phyloP scores from a whole-genome alignment of 1,140 invertebrate genomes.

The Aphelenchoides besseyi region DNA sequence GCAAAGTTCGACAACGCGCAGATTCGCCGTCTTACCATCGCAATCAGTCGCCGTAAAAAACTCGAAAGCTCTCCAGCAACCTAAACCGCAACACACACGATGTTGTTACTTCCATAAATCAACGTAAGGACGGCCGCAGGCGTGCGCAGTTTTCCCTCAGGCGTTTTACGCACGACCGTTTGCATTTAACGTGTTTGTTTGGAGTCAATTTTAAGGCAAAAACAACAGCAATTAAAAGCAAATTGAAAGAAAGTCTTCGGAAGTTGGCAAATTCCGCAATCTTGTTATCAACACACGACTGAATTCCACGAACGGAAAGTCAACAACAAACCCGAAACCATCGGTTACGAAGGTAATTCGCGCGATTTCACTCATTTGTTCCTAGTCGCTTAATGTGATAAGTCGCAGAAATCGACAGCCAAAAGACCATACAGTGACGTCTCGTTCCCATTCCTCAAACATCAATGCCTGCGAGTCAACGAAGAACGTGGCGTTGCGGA shows the following conservation, averaged over 20 bases:
- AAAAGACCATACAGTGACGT: neutral
- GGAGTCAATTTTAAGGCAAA: neutral
- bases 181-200: neutral
- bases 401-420: too few relatives aligned
- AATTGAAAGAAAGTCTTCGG: neutral
- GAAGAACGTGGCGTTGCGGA: neutral
- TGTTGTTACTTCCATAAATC: neutral
- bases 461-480: neutral
- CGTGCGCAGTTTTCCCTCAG: neutral
- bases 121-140: neutral
- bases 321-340: neutral
- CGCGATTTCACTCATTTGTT: neutral
- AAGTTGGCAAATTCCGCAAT: neutral
- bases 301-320: too few relatives aligned
- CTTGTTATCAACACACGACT: too few relatives aligned
- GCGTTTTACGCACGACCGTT: neutral
- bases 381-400: too few relatives aligned
- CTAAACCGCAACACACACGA: neutral
- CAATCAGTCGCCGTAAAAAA: constrained; percentile 3
- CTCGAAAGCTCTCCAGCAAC: neutral
- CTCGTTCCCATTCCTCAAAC: neutral
- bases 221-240: too few relatives aligned
- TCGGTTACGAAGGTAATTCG: neutral
- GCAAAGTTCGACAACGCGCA: neutral
- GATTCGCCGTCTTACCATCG: neutral